Conservation (phyloP, 2,113 vertebrate genomes). For the Galeopterus variegatus region DNA sequence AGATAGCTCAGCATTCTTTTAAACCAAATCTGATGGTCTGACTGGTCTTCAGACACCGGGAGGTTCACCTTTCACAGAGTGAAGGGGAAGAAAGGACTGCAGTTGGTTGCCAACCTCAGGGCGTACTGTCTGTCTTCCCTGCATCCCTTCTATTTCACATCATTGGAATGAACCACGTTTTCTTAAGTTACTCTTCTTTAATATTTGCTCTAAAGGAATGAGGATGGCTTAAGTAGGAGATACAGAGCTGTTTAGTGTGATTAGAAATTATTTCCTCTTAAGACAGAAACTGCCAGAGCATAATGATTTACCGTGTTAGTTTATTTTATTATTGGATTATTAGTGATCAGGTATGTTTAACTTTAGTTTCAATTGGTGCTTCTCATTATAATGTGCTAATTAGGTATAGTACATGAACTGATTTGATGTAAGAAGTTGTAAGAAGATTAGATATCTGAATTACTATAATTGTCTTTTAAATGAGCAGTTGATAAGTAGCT, state of each 20-base stretch:
- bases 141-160: not conserved
- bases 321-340: conserved; percentile 42
- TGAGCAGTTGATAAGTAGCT: conserved; percentile 25
- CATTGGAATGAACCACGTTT: conserved; percentile 3
- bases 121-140: not conserved
- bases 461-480: conserved; percentile 24
- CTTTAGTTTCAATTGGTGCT: conserved; percentile 8
- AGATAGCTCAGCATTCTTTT: conserved; percentile 1
- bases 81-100: not conserved
- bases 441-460: not conserved
- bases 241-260: not conserved
- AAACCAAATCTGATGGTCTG: not conserved
- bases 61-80: not conserved
- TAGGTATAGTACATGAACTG: not conserved
- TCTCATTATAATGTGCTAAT: not conserved
- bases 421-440: not conserved
- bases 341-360: not conserved
- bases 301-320: not conserved
- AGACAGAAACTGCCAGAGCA: not conserved
- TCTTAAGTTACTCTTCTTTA: not conserved
- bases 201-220: conserved; percentile 19
- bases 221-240: not conserved
- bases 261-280: conserved; percentile 40
- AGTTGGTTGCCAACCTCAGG: not conserved
- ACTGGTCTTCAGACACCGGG: not conserved